These are phyloP conservation scores for Alexandromys oeconomus DNA, from an alignment of 2,797 vertebrate species.

Conservation along the genomic window DNA sequence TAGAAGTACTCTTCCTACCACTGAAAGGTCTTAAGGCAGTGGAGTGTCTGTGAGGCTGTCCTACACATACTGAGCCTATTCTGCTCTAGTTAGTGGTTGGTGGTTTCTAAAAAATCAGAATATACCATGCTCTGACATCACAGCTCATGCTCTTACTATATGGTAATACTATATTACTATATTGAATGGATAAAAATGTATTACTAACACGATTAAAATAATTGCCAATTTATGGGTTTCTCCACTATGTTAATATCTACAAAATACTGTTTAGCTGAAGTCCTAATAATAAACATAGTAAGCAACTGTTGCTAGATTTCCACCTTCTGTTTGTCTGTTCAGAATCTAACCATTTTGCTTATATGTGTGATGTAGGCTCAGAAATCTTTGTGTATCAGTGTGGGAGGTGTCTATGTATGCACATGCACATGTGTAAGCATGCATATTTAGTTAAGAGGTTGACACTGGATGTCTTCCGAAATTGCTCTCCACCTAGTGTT, in stretches of 20 bases:
- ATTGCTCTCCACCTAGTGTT: background rate
- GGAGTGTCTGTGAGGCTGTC: too few species aligned
- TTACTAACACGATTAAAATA: background rate
- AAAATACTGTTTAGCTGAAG: background rate
- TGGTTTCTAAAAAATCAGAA: background rate
- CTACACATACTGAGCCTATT: accelerated
- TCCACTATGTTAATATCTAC: background rate
- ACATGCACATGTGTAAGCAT: background rate
- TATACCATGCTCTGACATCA: background rate
- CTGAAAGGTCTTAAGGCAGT: background rate
- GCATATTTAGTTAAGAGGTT: background rate
- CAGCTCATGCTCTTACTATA: background rate
- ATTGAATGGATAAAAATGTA: background rate
- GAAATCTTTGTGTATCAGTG: background rate
- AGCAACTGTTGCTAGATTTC: background rate
- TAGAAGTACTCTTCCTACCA: background rate
- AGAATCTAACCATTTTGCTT: background rate
- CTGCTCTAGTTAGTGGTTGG: background rate
- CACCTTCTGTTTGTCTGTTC: background rate
- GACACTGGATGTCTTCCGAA: background rate
- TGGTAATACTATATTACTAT: background rate
- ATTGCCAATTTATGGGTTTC: background rate
- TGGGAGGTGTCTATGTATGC: background rate
- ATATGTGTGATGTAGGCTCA: background rate
- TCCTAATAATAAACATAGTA: background rate